Base-by-base conservation (phyloP, 2,888 invertebrate species). In the Coelinius sp. region DNA sequence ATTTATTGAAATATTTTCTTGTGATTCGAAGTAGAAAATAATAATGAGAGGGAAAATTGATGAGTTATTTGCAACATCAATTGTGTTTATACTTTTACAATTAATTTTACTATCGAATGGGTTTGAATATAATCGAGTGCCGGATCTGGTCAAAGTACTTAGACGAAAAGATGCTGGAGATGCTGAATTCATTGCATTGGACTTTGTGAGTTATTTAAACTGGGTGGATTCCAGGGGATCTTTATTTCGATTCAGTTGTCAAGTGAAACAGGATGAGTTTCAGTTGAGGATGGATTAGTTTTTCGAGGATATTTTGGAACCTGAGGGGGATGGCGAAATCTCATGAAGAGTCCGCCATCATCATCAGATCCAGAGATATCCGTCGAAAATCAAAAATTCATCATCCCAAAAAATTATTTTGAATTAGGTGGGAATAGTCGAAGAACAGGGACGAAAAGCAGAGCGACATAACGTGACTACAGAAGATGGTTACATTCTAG, bases 391-490 rank as follows among this genome's bases (percentile, higher is more conserved):
- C 1, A 2, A 4, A 49, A 10, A 3, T 49, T 49, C 17, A 46
- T 46, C 6, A 14, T n/a, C 7, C 2, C 10, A 12, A 3, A n/a
- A 41, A 10, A 10, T 14, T 46, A 24, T 63, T 63, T 3, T 38
- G 20, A 22, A 41, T 24, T 38, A 63, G 63, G 8, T 44, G 17
- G 63, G 41, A 25, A 5, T 41, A 12, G 41, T 63, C 7, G 63
- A 22, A 5, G 22, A 41, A 4, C 41, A 41, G 12, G 81, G 81
- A 68, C 85, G 84, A 69, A 76, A 78, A 8, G 83, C 79, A 2
- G 84, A 85, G 68, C 82, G 83, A 31, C 83, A 85, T 69, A 73
- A 73, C 0, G 72, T 84, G 12, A 82, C 76, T 0, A 85, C 85
- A 0, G 71, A 75, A 20, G 85, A 85, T 74, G 84, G 84, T 25